phyloP scores from a whole-genome alignment of 2,797 vertebrate genomes.

The Staurois parvus region DNA sequence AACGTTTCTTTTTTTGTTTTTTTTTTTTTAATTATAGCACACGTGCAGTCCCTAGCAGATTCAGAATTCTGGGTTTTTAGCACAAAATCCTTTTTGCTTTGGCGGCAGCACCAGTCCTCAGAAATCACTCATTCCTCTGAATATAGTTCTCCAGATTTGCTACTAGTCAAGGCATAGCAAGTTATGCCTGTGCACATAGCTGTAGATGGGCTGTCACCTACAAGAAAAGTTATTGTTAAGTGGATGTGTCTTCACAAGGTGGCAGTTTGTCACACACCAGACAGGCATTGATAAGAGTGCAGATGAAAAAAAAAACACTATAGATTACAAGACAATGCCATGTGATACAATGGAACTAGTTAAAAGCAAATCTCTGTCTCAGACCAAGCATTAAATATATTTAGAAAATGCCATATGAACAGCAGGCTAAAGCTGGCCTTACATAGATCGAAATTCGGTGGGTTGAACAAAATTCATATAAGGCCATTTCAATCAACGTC shows the following conservation, averaged over 20 bases:
- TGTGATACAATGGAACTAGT: neutral
- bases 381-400: neutral
- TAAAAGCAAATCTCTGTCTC: neutral
- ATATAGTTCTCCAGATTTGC: conserved; percentile 2
- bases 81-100: neutral
- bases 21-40: too few species aligned
- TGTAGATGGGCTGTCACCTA: conserved; percentile 40
- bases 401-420: too few species aligned
- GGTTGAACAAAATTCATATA: too few species aligned
- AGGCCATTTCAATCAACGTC: too few species aligned
- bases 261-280: conserved; percentile 37
- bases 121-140: conserved; percentile 5
- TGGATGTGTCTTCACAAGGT: conserved; percentile 42
- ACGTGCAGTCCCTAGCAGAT: neutral
- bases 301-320: neutral
- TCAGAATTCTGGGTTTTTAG: neutral
- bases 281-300: conserved; percentile 42
- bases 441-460: too few species aligned
- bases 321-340: neutral
- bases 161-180: conserved; percentile 1
- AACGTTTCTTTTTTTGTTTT: too few species aligned
- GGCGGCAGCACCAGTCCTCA: neutral
- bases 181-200: conserved; percentile 48
- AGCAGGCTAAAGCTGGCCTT: too few species aligned
- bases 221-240: conserved; percentile 48